phyloP scores from a whole-genome alignment of 2,797 vertebrate species.

The Pangasius mekongensis region DNA sequence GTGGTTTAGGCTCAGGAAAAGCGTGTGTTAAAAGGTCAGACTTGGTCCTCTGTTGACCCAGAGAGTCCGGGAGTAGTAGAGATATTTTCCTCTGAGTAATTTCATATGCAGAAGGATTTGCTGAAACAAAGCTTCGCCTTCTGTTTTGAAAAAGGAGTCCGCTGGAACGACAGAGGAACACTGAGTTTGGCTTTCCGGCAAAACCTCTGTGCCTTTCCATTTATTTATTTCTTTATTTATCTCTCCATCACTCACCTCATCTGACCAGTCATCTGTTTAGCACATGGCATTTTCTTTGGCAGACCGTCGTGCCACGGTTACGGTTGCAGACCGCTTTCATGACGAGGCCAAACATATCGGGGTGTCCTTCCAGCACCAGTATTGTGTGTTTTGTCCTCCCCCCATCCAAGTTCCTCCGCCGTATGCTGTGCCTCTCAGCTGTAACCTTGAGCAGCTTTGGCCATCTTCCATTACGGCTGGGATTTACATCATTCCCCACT shows the following conservation, averaged over 20 bases:
- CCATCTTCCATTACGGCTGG: conserved; percentile 52
- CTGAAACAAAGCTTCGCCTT: conserved; percentile 9
- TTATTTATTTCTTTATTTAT: conserved; percentile 62
- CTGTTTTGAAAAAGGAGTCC: conserved; percentile 17
- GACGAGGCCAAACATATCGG: conserved; percentile 58
- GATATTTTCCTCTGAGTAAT: background rate
- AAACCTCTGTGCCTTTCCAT: conserved; percentile 23
- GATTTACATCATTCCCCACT: conserved; percentile 58
- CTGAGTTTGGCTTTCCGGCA: conserved; percentile 30
- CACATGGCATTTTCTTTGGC: conserved; percentile 69
- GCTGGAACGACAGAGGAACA: conserved; percentile 6
- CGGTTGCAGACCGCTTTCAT: conserved; percentile 51
- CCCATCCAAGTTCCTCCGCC: conserved; percentile 27
- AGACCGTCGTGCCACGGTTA: conserved; percentile 43
- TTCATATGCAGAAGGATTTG: background rate
- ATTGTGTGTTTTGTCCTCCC: conserved; percentile 46
- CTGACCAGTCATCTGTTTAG: conserved; percentile 66
- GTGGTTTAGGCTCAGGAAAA: background rate
- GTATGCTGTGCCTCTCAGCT: conserved; percentile 37
- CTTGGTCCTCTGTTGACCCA: background rate
- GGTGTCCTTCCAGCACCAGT: conserved; percentile 64
- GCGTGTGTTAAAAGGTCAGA: conserved; percentile 6
- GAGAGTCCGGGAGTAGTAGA: background rate
- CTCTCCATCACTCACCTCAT: conserved; percentile 59
- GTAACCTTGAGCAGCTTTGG: conserved; percentile 63